phyloP scores from a whole-genome alignment of 37 sponge, comb jelly and placozoan genomes.

The Agelas oroides region DNA sequence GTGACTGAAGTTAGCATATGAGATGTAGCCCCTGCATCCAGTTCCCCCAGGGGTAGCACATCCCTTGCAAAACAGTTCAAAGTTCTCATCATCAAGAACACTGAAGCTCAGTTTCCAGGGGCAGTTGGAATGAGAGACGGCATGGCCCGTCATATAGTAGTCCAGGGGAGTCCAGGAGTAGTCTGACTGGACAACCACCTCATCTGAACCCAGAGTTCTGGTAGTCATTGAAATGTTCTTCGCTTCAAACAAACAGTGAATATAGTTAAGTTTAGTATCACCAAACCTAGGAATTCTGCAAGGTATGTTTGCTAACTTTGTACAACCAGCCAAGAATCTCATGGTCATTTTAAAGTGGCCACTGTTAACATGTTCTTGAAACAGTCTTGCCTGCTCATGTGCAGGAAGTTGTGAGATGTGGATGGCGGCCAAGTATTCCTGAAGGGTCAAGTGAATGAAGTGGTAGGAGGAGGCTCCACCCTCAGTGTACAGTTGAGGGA shows the following conservation, averaged over 20 bases:
- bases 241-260: not conserved
- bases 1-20: not conserved
- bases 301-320: too few relatives aligned
- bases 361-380: too few relatives aligned
- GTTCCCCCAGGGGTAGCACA: not conserved
- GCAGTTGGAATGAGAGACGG: slow-evolving; percentile 9
- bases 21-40: not conserved
- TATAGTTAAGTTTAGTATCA: too few relatives aligned
- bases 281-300: too few relatives aligned
- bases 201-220: slow-evolving; percentile 9
- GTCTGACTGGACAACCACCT: not conserved
- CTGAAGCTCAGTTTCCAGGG: not conserved
- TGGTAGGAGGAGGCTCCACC: not conserved
- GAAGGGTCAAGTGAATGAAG: slow-evolving; percentile 12
- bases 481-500: not conserved
- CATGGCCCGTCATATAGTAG: slow-evolving; percentile 1
- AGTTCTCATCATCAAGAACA: not conserved
- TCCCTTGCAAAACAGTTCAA: not conserved
- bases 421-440: not conserved
- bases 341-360: too few relatives aligned
- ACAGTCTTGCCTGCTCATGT: too few relatives aligned
- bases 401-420: slow-evolving; percentile 1
- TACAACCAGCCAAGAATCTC: too few relatives aligned
- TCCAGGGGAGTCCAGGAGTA: slow-evolving; percentile 7
- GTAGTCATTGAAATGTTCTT: not conserved